phyloP scores from a whole-genome alignment of 2,113 vertebrate species.

The Apus apus region DNA sequence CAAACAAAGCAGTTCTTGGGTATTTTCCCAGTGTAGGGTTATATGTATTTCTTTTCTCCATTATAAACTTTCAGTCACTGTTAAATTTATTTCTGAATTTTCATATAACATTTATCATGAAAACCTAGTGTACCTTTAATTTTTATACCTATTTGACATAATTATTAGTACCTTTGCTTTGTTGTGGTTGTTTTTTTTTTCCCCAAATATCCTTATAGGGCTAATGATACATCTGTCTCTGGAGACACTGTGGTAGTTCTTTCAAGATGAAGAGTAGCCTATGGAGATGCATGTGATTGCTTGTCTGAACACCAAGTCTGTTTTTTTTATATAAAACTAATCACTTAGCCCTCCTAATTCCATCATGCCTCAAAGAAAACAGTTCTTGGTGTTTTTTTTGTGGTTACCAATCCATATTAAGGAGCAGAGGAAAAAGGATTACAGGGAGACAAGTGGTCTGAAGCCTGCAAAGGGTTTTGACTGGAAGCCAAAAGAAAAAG shows the following conservation, averaged over 20 bases:
- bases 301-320: neutral
- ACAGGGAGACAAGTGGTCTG: neutral
- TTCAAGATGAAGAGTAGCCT: neutral
- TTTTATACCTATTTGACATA: neutral
- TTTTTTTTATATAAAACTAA: neutral
- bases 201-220: neutral
- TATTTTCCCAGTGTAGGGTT: neutral
- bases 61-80: neutral
- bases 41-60: neutral
- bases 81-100: neutral
- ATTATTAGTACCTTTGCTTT: neutral
- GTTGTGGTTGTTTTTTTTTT: neutral
- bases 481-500: neutral
- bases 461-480: neutral
- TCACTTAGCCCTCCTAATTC: neutral
- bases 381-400: fast-evolving
- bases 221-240: neutral
- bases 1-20: neutral
- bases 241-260: neutral
- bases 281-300: neutral
- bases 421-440: neutral
- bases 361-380: neutral
- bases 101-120: neutral
- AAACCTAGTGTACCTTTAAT: neutral
- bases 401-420: neutral